Evolutionary conservation across 1,140 invertebrate genomes (phyloP), one percentile per base, ranked within the genome.

Genomic region (Sminthurinus signatus): DNA sequence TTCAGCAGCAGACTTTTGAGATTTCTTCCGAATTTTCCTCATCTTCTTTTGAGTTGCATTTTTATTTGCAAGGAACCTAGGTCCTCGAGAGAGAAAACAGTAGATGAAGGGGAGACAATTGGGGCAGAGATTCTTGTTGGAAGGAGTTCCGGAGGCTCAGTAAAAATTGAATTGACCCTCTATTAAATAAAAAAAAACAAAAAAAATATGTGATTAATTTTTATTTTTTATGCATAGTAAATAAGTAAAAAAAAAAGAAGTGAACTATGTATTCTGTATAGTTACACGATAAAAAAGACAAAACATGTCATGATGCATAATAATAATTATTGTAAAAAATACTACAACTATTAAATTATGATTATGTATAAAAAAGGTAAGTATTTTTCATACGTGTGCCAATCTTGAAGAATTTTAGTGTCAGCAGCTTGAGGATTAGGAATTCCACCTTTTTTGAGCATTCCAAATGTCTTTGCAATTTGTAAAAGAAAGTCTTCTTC

Each of bases 401-500:
- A 71, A 44, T 71, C 70, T 44, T 68, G 63, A 42, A 71, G 52
- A 46, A 71, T 60, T 58, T 71, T 71, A 23, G 66, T 60, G 46
- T 71, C 63, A 29, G 70, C 70, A 12, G 86, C 86, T 27, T 85
- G 79, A 1, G 84, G 77, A 80, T 98, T 88, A 0, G 91, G 89
- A 17, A 96, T 77, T 1, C 96, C 96, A 17, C 93, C 91, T 76
- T 88, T 93, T 68, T 85, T 91, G 73, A 91, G 85, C 65, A 84
- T 82, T 36, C 96, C 96, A 79, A 88, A 87, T 73, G 88, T 82
- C 21, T 82, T 81, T 1, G 94, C 93, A 71, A 97, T 80, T 60
- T 88, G 82, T 1, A 85, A 84, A 44, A 98, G 88, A 78, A 99
- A 98, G 75, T 98, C 88, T 44, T 87, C 83, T 17, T 86, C 85